A percentile compares a stretch with the other conserved stretches of the same genome.
These are phyloP conservation scores for Plagodis dolabraria DNA, from an alignment of 2,888 invertebrate genomes.

Conservation along the genomic window DNA sequence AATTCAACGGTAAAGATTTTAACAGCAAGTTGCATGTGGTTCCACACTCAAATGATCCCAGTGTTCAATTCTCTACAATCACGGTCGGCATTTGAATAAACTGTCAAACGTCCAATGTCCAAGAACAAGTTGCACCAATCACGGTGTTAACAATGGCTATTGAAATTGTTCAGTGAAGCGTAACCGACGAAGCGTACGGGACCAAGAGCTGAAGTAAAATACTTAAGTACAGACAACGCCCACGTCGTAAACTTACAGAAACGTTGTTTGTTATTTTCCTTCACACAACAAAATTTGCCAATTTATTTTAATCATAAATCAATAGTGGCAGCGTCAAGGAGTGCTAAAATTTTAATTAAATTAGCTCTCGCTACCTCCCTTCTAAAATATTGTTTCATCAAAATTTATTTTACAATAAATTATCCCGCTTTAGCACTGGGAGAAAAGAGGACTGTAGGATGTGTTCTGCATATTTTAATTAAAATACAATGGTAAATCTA, in stretches of 20 bases:
- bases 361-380: constrained; percentile 62
- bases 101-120: constrained; percentile 43
- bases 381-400: constrained; percentile 67
- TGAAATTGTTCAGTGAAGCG: constrained; percentile 52
- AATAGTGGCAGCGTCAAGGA: constrained; percentile 58
- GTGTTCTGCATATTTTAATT: constrained; percentile 1
- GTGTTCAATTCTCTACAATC: neutral
- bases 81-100: constrained; percentile 25
- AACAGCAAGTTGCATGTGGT: too few species aligned
- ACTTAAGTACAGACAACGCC: neutral
- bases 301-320: constrained; percentile 59
- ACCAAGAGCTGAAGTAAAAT: neutral
- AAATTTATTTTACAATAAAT: constrained; percentile 71
- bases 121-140: constrained; percentile 57
- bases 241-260: too few species aligned
- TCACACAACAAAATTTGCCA: constrained; percentile 22
- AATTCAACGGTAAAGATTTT: too few species aligned
- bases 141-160: constrained; percentile 56
- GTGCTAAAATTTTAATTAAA: constrained; percentile 77
- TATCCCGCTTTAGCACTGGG: constrained; percentile 44
- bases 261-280: too few species aligned
- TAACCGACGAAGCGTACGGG: constrained; percentile 8
- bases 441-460: constrained; percentile 3
- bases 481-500: too few species aligned
- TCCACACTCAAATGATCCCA: too few species aligned